These are phyloP conservation scores for Bubalus kerabau DNA, from an alignment of 2,113 vertebrate genomes.

Conservation along the genomic window DNA sequence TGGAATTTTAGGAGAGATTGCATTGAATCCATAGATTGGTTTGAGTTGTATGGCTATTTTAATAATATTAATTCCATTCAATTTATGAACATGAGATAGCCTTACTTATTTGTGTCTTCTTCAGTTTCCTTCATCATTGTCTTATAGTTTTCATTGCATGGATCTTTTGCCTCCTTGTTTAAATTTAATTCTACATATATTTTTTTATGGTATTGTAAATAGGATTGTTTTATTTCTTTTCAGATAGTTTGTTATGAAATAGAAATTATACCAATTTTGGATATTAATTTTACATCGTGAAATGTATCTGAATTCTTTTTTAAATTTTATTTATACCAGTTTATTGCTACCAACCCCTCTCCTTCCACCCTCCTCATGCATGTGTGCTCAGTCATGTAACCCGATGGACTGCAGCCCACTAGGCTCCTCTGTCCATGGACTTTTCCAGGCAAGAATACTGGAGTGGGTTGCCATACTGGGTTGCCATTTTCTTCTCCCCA, in stretches of 20 bases:
- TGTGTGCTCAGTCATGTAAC: background rate
- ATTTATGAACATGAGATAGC: background rate
- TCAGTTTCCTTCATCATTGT: background rate
- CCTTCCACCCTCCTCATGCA: background rate
- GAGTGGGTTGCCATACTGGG: background rate
- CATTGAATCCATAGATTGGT: background rate
- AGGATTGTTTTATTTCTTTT: background rate
- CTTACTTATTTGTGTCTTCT: background rate
- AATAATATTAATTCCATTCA: background rate
- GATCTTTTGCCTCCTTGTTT: background rate
- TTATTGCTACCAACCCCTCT: background rate
- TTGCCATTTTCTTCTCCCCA: background rate
- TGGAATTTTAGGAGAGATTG: background rate
- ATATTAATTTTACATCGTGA: background rate
- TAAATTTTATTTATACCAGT: background rate
- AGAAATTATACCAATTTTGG: background rate
- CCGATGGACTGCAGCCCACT: background rate
- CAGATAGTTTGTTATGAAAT: background rate
- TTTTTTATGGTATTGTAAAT: background rate
- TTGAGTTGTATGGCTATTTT: background rate
- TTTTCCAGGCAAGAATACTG: background rate
- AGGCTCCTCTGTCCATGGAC: background rate
- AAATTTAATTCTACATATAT: background rate
- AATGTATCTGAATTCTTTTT: background rate
- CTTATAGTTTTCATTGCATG: background rate